These are phyloP conservation scores for Eutolmus rufibarbis DNA, from an alignment of 2,888 invertebrate species.

Conservation along the genomic window DNA sequence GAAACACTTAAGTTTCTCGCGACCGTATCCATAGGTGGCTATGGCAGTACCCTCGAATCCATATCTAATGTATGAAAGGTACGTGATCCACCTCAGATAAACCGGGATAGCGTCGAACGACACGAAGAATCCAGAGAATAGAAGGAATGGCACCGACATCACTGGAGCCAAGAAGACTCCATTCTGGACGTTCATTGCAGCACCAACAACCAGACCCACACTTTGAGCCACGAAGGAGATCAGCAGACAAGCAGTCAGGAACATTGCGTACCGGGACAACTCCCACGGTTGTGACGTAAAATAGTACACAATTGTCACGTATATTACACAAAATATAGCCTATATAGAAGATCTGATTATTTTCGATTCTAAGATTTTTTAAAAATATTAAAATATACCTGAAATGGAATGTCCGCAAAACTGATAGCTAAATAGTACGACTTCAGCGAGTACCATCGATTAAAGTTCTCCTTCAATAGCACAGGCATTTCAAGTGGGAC, in stretches of 20 bases:
- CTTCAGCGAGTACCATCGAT: constrained; percentile 94
- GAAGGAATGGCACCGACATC: constrained; percentile 93
- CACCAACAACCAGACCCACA: constrained; percentile 92
- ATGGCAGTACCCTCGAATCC: constrained; percentile 95
- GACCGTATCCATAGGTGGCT: constrained; percentile 86
- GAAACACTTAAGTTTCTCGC: constrained; percentile 82
- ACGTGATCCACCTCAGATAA: constrained; percentile 94
- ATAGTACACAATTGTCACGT: constrained; percentile 92
- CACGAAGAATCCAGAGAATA: constrained; percentile 97
- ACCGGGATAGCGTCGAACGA: constrained; percentile 95
- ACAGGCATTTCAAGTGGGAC: constrained; percentile 97
- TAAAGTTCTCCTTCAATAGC: constrained; percentile 92
- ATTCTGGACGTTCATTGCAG: constrained; percentile 94
- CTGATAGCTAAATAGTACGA: constrained; percentile 96
- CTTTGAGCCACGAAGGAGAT: constrained; percentile 96
- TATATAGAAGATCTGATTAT: constrained; percentile 63
- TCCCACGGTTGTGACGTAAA: constrained; percentile 93
- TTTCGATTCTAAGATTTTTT: not conserved
- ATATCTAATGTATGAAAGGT: constrained; percentile 92
- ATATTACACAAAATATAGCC: constrained; percentile 92
- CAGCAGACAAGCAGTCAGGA: constrained; percentile 84
- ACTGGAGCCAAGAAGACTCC: constrained; percentile 96
- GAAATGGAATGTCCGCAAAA: constrained; percentile 96
- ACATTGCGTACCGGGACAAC: constrained; percentile 83
- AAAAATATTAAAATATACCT: constrained; percentile 67